Percentiles rank a stretch among this genome's conserved stretches.
phyloP scores from a whole-genome alignment of 2,888 invertebrate species.

The Laspeyria flexula region DNA sequence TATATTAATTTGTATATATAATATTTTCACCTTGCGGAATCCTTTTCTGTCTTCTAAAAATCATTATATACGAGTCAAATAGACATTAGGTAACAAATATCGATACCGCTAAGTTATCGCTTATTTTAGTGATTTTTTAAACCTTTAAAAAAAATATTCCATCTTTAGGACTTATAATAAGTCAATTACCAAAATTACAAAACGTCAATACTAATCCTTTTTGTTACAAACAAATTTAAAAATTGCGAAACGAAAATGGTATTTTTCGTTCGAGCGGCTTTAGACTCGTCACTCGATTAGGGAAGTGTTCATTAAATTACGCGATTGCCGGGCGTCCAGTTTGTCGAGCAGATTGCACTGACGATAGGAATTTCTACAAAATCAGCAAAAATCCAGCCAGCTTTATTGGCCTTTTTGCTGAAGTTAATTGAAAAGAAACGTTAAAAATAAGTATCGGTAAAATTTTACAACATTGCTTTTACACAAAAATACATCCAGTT shows the following conservation, averaged over 20 bases:
- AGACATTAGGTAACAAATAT: too few relatives aligned
- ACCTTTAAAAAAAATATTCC: not conserved
- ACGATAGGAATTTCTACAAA: constrained; percentile 59
- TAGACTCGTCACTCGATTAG: constrained; percentile 75
- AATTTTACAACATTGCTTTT: constrained; percentile 20
- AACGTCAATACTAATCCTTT: constrained; percentile 29
- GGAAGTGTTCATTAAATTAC: constrained; percentile 81
- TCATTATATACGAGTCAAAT: too few relatives aligned
- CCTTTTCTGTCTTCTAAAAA: too few relatives aligned
- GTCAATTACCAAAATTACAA: constrained; percentile 25
- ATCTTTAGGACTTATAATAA: not conserved
- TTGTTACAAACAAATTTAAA: constrained; percentile 33
- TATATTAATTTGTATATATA: too few relatives aligned
- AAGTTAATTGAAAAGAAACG: constrained; percentile 60
- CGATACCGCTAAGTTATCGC: too few relatives aligned
- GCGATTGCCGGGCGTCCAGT: constrained; percentile 74
- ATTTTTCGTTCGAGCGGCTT: constrained; percentile 64
- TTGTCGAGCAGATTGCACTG: constrained; percentile 73
- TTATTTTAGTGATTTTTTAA: too few relatives aligned
- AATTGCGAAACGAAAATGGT: constrained; percentile 57
- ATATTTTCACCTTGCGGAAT: too few relatives aligned
- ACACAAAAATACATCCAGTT: not conserved
- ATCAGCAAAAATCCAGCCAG: constrained; percentile 55
- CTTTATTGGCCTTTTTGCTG: constrained; percentile 40
- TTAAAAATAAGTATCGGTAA: constrained; percentile 36